Evolutionary conservation across 2,888 invertebrate species (phyloP).

Genomic region (Aelia acuminata): DNA sequence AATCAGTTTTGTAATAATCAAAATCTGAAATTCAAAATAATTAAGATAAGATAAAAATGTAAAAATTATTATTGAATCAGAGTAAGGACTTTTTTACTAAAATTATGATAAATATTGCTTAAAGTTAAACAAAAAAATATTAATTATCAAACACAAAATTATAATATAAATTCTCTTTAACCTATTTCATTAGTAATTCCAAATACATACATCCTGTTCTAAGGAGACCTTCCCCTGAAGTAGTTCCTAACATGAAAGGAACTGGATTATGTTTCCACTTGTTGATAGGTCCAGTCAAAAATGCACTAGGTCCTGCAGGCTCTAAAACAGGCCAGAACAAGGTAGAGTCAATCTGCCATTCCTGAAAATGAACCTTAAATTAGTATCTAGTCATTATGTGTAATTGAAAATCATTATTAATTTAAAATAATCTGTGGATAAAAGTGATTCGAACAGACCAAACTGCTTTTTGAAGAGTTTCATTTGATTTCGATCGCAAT

Average conservation of each 20-base stretch:
- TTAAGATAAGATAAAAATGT: background rate
- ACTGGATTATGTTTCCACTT: slow-evolving; percentile 58
- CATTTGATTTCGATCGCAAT: no score
- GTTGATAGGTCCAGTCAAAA: slow-evolving; percentile 53
- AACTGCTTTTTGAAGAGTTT: no score
- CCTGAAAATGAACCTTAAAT: background rate
- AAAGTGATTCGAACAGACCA: no score
- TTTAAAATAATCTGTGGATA: no score
- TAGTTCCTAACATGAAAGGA: slow-evolving; percentile 56
- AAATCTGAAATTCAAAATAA: slow-evolving; percentile 44
- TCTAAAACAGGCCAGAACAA: slow-evolving; percentile 52
- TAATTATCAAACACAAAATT: no score
- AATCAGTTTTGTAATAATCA: background rate
- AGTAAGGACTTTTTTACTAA: no score
- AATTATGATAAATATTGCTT: no score
- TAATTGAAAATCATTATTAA: no score
- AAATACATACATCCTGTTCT: slow-evolving; percentile 53
- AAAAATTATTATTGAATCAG: background rate
- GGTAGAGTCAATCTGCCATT: slow-evolving; percentile 58
- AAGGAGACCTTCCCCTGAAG: slow-evolving; percentile 60
- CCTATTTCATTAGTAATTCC: no score
- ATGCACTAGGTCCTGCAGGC: slow-evolving; percentile 55
- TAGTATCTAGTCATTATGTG: no score
- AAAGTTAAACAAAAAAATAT: no score
- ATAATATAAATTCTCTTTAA: background rate